Evolutionary conservation across 1,140 invertebrate genomes (phyloP).

Genomic region (Penaeus chinensis): DNA sequence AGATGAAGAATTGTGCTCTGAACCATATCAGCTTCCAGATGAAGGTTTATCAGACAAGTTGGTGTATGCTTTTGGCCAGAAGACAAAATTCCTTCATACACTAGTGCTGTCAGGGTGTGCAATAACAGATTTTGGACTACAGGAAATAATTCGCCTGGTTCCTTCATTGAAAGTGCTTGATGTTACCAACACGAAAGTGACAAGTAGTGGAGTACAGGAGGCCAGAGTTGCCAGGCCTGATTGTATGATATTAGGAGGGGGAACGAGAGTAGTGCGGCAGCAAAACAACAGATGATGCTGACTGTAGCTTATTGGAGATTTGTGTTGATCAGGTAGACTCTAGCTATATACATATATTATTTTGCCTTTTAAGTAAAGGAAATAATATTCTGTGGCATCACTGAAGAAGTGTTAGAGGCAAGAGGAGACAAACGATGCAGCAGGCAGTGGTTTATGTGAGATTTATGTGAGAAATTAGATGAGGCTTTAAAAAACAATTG

Average conservation of each 20-base stretch:
- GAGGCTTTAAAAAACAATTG: too few species aligned
- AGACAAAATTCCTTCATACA: conserved; percentile 49
- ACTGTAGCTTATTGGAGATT: not conserved
- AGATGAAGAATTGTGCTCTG: conserved; percentile 3
- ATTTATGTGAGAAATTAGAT: too few species aligned
- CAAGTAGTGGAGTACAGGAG: conserved; percentile 40
- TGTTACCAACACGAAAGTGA: conserved; percentile 50
- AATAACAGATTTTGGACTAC: conserved; percentile 57
- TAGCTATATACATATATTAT: too few species aligned
- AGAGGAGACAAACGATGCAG: too few species aligned
- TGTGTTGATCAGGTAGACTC: too few species aligned
- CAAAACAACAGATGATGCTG: conserved; percentile 50
- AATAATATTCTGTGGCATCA: too few species aligned
- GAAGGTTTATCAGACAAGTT: conserved; percentile 52
- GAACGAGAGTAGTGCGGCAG: conserved; percentile 29
- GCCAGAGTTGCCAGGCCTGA: conserved; percentile 45
- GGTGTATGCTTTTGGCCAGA: conserved; percentile 43
- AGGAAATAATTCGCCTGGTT: conserved; percentile 46
- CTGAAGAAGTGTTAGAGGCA: too few species aligned
- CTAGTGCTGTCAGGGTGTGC: conserved; percentile 60
- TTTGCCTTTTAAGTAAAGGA: too few species aligned
- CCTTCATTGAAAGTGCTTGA: conserved; percentile 38
- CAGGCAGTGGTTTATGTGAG: too few species aligned
- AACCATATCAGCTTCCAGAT: conserved; percentile 46
- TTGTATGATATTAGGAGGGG: conserved; percentile 49